Evolutionary conservation across 2,888 invertebrate species (phyloP), one percentile per base, ranked within the genome.

Genomic region (Seira musarum): DNA sequence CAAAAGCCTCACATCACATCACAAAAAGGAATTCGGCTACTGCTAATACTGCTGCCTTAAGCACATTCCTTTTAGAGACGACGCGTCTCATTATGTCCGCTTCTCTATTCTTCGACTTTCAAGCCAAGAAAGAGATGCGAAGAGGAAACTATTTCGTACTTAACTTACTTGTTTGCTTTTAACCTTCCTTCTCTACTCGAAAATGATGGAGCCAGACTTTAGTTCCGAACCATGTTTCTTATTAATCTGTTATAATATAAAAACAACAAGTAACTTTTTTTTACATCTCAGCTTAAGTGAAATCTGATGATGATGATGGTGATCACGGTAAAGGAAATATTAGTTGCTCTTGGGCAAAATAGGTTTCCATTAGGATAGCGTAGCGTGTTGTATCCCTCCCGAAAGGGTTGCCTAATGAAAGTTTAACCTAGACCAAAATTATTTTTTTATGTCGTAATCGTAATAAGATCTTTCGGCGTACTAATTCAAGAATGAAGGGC

Each of bases 11-110:
- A 30, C 30, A 30, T 8, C 30, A 69, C 68, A 61, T 35, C 22
- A 21, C 68, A 21, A 8, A 17, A 5, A 60, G 13, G 13, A 22
- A 22, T 13, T 17, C 19, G 61, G 19, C 17, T 6, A 60, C n/a
- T 60, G 60, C 17, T n/a, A 8, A 63, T 8, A 19, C 22, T 46
- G 63, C 35, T 70, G 57, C 65, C 70, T 21, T 77, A 70, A 77
- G 65, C 64, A 69, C 57, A 53, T 46, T 70, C 65, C 63, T 70
- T 35, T 77, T 70, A 75, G 3, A 53, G 30, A 30, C 30, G 53
- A 53, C 13, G 53, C 2, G 53, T 53, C 53, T 53, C 53, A 53
- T 53, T 53, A 53, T 53, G 53, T 53, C 17, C 13, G 13, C 13
- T 53, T 53, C 17, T 53, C 17, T 17, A 53, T 53, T 53, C 6